phyloP scores from a whole-genome alignment of 2,113 vertebrate genomes.

The Plectropomus leopardus region DNA sequence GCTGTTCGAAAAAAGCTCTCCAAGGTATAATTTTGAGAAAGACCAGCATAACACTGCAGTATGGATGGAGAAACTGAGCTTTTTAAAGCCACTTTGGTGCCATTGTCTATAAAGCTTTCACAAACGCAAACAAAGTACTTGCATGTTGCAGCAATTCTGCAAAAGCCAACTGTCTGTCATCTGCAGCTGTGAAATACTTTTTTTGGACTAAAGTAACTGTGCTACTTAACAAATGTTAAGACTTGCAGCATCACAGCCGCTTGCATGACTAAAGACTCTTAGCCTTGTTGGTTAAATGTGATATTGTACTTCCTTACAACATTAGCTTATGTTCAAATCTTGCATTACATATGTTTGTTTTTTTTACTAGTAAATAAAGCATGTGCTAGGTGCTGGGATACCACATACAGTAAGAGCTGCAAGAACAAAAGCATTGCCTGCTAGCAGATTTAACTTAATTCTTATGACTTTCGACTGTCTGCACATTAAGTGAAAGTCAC shows the following conservation, averaged over 20 bases:
- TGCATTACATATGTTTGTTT: neutral
- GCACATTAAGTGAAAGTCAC: neutral
- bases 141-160: neutral
- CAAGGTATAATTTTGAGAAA: conserved; percentile 21
- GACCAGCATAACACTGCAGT: neutral
- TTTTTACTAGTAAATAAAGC: too few relatives aligned
- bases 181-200: too few relatives aligned
- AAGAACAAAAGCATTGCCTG: neutral
- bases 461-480: neutral
- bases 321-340: neutral
- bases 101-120: neutral
- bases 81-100: neutral
- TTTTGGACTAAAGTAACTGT: neutral
- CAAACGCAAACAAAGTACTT: neutral
- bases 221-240: neutral
- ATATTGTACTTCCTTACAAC: neutral
- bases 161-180: neutral
- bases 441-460: neutral
- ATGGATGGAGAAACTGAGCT: neutral
- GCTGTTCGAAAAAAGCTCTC: conserved; percentile 6
- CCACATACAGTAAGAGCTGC: too few relatives aligned
- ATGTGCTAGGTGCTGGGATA: neutral
- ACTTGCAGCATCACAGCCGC: neutral
- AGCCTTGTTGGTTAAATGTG: neutral
- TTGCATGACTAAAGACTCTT: neutral